Conservation (phyloP, 2,888 invertebrate species). For the Lampropteryx suffumata region DNA sequence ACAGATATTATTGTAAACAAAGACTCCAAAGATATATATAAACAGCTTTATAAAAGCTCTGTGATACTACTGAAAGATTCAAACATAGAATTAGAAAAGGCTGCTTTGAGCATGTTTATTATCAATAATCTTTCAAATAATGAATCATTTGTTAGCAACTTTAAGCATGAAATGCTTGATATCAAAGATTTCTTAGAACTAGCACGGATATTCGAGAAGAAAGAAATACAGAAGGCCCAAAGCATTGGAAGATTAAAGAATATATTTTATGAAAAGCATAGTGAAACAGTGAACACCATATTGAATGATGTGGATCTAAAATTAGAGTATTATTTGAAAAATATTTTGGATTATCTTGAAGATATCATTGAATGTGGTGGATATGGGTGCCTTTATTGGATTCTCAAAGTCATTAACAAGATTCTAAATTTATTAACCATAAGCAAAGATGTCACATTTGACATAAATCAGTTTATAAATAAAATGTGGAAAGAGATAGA, state of each 20-base stretch:
- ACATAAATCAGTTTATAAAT: conserved; percentile 54
- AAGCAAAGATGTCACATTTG: conserved; percentile 41
- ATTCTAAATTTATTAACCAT: conserved; percentile 46
- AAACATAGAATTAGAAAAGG: conserved; percentile 47
- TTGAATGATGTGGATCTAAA: conserved; percentile 34
- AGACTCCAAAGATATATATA: conserved; percentile 39
- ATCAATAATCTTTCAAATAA: conserved; percentile 46
- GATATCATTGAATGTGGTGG: conserved; percentile 72
- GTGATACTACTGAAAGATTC: conserved; percentile 50
- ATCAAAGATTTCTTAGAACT: conserved; percentile 45
- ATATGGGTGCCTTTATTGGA: conserved; percentile 69
- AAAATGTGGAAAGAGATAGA: conserved; percentile 73
- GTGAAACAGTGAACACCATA: conserved; percentile 53
- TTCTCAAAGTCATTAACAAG: conserved; percentile 60
- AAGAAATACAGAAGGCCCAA: conserved; percentile 43
- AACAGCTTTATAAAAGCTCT: conserved; percentile 53
- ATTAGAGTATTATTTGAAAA: conserved; percentile 33
- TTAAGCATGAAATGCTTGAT: conserved; percentile 52
- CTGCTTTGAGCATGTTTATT: conserved; percentile 51
- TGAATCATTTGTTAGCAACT: conserved; percentile 33
- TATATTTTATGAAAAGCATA: conserved; percentile 60
- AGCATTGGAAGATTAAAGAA: conserved; percentile 62
- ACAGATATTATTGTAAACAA: conserved; percentile 25
- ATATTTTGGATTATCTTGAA: conserved; percentile 53
- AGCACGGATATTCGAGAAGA: conserved; percentile 32